These are phyloP conservation scores for Quadroppia sp. DNA, from an alignment of 2,888 invertebrate species.

Conservation along the genomic window DNA sequence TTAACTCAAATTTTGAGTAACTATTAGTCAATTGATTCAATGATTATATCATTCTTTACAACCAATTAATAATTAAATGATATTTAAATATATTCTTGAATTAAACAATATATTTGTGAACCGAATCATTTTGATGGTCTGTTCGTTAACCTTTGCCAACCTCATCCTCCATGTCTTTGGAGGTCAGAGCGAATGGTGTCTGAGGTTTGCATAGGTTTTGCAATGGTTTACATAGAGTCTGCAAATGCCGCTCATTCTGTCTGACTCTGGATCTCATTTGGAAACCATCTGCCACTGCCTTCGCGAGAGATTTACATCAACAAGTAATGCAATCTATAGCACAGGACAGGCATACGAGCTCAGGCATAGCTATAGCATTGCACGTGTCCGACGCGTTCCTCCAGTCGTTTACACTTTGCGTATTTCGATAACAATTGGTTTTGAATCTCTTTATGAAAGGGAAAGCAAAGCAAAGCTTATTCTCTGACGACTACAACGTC, in stretches of 20 bases:
- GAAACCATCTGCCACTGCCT: constrained; percentile 26
- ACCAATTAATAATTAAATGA: no score
- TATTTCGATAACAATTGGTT: constrained; percentile 12
- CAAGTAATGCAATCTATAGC: constrained; percentile 28
- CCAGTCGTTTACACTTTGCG: constrained; percentile 28
- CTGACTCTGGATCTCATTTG: background rate
- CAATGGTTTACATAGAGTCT: background rate
- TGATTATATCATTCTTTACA: no score
- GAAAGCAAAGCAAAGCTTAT: constrained; percentile 3
- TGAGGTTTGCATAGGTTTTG: background rate
- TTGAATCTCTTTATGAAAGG: constrained; percentile 9
- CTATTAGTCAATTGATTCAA: no score
- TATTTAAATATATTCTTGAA: no score
- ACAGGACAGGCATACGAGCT: background rate
- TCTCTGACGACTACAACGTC: constrained; percentile 4
- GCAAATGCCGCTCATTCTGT: background rate
- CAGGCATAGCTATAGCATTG: background rate
- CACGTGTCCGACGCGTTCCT: constrained; percentile 36
- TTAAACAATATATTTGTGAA: background rate
- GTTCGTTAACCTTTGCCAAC: background rate
- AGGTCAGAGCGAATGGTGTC: background rate
- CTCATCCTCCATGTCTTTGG: background rate
- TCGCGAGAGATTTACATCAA: constrained; percentile 22
- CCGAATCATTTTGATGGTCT: no score
- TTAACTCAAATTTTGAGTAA: no score